Conservation (phyloP, 2,113 vertebrate genomes). For the Scomber japonicus region DNA sequence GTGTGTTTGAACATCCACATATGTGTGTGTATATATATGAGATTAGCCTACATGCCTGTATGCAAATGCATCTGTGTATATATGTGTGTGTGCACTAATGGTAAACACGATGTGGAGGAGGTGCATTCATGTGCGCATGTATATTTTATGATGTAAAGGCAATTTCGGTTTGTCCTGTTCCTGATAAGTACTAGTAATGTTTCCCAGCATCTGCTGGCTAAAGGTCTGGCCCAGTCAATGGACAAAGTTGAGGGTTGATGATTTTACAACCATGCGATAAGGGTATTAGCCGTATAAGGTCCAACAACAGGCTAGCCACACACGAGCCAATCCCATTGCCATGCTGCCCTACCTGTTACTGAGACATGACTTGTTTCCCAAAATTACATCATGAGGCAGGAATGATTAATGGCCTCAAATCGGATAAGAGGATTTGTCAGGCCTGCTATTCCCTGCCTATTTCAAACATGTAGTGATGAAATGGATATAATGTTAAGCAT, state of each 20-base stretch:
- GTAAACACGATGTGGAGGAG: conserved; percentile 9
- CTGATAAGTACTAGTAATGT: conserved; percentile 12
- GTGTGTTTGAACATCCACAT: conserved; percentile 20
- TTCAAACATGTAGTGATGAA: conserved; percentile 77
- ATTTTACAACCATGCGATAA: conserved; percentile 70
- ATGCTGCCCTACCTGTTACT: conserved; percentile 69
- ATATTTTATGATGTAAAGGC: conserved; percentile 60
- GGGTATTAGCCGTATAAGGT: conserved; percentile 54
- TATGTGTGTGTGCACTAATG: conserved; percentile 18
- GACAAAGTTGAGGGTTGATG: conserved; percentile 43
- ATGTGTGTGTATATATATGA: background rate
- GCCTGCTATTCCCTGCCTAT: conserved; percentile 65
- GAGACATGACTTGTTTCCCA: conserved; percentile 68
- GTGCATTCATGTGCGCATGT: conserved; percentile 24
- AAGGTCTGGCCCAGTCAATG: conserved; percentile 43
- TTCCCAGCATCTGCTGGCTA: conserved; percentile 9
- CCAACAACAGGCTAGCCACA: conserved; percentile 36
- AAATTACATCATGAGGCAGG: conserved; percentile 76
- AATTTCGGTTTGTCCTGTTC: conserved; percentile 30
- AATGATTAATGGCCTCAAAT: conserved; percentile 80
- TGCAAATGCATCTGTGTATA: conserved; percentile 1
- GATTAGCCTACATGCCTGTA: conserved; percentile 3
- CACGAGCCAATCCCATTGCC: conserved; percentile 32
- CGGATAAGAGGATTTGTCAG: conserved; percentile 75
- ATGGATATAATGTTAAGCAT: conserved; percentile 76